Evolutionary conservation across 2,113 vertebrate species (phyloP).

Genomic region (Tragelaphus scriptus): DNA sequence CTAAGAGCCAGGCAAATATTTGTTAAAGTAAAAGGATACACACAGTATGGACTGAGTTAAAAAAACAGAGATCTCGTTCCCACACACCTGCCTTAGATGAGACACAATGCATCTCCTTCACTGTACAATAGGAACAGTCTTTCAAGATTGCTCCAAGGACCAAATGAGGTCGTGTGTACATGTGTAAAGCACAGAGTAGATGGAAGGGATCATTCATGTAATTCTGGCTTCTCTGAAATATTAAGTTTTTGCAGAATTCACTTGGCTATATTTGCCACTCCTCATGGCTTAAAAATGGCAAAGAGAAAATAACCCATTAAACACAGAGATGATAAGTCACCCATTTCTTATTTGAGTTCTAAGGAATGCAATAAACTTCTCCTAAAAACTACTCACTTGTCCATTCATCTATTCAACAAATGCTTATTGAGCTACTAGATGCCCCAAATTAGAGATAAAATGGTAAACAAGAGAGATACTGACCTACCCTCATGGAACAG

Average conservation of each 20-base stretch:
- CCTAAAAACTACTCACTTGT: background rate
- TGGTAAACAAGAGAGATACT: background rate
- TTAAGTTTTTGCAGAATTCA: background rate
- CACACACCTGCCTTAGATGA: background rate
- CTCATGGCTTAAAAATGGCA: background rate
- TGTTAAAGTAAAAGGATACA: background rate
- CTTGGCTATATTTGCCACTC: background rate
- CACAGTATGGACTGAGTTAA: background rate
- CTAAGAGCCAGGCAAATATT: background rate
- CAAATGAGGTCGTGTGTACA: background rate
- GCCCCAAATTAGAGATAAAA: background rate
- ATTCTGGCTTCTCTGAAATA: background rate
- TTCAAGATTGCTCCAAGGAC: background rate
- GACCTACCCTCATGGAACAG: background rate
- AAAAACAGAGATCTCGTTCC: background rate
- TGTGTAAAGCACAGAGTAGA: background rate
- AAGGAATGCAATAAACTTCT: background rate
- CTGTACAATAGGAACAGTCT: background rate
- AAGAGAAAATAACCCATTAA: background rate
- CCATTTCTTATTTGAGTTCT: background rate
- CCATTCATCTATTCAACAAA: background rate
- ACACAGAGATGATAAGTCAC: background rate
- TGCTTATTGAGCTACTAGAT: background rate
- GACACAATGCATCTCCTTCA: background rate
- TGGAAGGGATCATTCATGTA: background rate